A percentile compares a stretch with the other conserved stretches of the same genome.
phyloP scores from a whole-genome alignment of 2,888 invertebrate genomes.

The Metacarcinus magister region DNA sequence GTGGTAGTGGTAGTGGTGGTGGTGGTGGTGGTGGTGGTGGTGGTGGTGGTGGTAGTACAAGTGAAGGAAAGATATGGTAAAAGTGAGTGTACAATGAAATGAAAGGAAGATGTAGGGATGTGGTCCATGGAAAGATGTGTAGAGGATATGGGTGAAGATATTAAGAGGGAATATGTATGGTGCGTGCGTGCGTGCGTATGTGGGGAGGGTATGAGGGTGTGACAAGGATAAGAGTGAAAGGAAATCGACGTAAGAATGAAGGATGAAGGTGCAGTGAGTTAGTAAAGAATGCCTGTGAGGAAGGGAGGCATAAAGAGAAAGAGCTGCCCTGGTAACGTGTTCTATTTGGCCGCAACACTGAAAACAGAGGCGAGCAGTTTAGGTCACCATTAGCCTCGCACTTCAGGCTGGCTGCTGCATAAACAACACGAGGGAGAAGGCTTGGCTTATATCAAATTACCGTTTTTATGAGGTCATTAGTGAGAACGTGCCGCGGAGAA shows the following conservation, averaged over 20 bases:
- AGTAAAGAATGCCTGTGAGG: background rate
- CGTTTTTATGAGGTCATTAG: constrained; percentile 62
- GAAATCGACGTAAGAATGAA: background rate
- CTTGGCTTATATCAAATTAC: constrained; percentile 50
- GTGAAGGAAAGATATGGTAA: no score
- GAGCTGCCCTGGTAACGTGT: background rate
- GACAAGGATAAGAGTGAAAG: background rate
- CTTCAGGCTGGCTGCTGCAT: constrained; percentile 35
- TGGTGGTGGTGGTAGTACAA: no score
- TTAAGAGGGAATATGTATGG: no score
- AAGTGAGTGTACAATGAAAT: no score
- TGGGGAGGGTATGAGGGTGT: background rate
- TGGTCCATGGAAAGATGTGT: no score
- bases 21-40: no score
- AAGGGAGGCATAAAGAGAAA: background rate
- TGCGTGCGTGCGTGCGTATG: no score
- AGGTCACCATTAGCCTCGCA: constrained; percentile 45
- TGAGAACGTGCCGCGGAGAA: background rate
- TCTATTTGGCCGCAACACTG: background rate
- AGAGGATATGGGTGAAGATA: no score
- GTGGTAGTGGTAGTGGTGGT: background rate
- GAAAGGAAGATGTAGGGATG: no score
- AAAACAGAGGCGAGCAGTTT: background rate
- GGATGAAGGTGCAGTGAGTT: background rate
- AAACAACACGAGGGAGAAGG: constrained; percentile 13